These are phyloP conservation scores for Ptyas mucosa DNA, from an alignment of 2,113 vertebrate genomes.

Conservation along the genomic window DNA sequence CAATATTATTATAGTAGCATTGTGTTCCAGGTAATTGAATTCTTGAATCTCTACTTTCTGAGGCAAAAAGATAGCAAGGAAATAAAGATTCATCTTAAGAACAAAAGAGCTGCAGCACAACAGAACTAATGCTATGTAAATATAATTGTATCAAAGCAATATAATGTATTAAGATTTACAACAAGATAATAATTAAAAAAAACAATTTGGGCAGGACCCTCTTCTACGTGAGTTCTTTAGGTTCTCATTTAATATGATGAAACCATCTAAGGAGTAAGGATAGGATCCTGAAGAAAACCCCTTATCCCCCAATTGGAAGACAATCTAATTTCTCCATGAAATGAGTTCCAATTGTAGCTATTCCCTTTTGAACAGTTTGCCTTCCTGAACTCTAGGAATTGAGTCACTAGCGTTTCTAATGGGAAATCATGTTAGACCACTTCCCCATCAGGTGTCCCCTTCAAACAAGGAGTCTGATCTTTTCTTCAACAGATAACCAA, in stretches of 20 bases:
- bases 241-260: neutral
- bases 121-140: neutral
- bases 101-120: neutral
- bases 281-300: neutral
- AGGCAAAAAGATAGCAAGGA: neutral
- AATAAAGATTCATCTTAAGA: neutral
- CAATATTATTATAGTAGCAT: neutral
- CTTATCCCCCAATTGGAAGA: neutral
- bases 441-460: neutral
- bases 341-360: neutral
- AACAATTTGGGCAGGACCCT: neutral
- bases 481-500: neutral
- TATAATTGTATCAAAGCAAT: neutral
- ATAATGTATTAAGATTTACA: neutral
- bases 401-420: neutral
- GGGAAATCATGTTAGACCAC: neutral
- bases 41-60: neutral
- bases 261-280: neutral
- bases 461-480: neutral
- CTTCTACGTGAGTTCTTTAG: neutral
- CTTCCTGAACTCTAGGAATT: neutral
- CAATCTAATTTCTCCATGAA: neutral
- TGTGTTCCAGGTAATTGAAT: neutral
- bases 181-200: neutral
- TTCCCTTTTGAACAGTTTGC: neutral